Evolutionary conservation across 1,140 invertebrate genomes (phyloP).

Genomic region (Brachionus paranguensis): DNA sequence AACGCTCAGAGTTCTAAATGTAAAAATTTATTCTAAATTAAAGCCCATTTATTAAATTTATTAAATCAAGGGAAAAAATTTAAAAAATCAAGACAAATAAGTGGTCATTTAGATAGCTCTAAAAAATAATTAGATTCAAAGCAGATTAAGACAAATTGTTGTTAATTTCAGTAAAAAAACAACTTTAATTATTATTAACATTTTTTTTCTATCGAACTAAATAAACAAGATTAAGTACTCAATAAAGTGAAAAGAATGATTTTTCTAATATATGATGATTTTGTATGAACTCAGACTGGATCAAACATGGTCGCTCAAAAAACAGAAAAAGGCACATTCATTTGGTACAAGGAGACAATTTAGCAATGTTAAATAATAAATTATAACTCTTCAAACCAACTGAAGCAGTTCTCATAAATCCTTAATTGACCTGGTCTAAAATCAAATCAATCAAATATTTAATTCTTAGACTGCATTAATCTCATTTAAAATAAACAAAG

Average conservation of each 20-base stretch:
- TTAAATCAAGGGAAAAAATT: too few relatives aligned
- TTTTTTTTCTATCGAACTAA: background rate
- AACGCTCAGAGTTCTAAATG: too few relatives aligned
- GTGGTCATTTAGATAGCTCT: background rate
- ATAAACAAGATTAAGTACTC: slow-evolving; percentile 18
- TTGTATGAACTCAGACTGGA: background rate
- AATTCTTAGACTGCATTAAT: background rate
- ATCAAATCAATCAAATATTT: background rate
- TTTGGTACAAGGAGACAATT: background rate
- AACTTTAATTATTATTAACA: slow-evolving; percentile 1
- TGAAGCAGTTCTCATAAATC: background rate
- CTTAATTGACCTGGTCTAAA: background rate
- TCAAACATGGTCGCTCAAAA: background rate
- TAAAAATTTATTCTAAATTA: too few relatives aligned
- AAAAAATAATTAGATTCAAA: background rate
- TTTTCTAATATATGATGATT: background rate
- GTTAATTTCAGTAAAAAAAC: background rate
- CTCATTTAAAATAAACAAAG: background rate
- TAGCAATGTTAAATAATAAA: background rate
- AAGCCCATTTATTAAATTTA: too few relatives aligned
- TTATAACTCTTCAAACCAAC: background rate
- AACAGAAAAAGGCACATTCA: background rate
- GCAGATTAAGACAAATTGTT: background rate
- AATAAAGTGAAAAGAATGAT: background rate
- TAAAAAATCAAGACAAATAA: background rate